Evolutionary conservation across 2,113 vertebrate species (phyloP), one percentile per base, ranked within the genome.

Genomic region (Pygoscelis antarcticus): DNA sequence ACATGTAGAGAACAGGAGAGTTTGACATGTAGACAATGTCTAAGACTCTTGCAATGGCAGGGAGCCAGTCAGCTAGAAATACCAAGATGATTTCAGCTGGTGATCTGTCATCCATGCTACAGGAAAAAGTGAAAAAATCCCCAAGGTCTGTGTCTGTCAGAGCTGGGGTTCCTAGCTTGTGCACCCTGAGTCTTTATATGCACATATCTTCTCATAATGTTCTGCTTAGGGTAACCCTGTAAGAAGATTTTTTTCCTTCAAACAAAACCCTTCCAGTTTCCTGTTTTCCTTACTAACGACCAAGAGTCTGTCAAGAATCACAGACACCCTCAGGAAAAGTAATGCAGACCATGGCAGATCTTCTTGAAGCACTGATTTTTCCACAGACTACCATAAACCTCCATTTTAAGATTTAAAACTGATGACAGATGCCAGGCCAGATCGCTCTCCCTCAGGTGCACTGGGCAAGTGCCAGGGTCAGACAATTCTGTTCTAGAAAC

Each of bases 401-500:
- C 87, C 72, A 70, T 91, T 95, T 97, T 77, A 75, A 95, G 75
- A 94, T 80, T 88, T 83, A 74, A 95, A 90, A 92, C 54, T 52
- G 74, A 82, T 86, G 94, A 86, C 98, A 98, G 97, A 97, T 98
- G 98, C 93, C 46, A 78, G 83, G 87, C 91, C 98, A 98, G 98
- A 98, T 97, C 97, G 60, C 46, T 88, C 88, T 89, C 96, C 97
- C 96, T 96, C 89, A 97, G 98, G 97, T 97, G 96, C 64, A 88
- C 91, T 93, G 92, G 85, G 87, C 84, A 95, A 96, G 87, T 96
- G 97, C 97, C 97, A 98, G 97, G 90, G 96, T 97, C 90, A 95
- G 92, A 58, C 74, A 92, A 96, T 96, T 93, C 83, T 95, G 82
- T 90, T 91, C 80, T 87, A 95, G 94, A 97, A 96, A 93, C 52